Conservation (phyloP, 2,888 invertebrate species). For the Halocaridina rubra region DNA sequence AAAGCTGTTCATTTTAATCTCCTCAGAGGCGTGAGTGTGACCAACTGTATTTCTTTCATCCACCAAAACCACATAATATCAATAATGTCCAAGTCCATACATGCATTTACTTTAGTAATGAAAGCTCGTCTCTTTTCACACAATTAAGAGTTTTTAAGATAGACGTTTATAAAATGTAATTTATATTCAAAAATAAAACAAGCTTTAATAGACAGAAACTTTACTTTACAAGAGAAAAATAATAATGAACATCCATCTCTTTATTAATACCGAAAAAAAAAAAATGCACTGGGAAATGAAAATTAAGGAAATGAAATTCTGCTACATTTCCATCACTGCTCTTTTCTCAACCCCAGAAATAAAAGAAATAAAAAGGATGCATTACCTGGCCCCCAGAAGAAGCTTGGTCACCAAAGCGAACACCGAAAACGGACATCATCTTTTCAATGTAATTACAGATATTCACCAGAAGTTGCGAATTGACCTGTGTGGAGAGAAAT, state of each 20-base stretch:
- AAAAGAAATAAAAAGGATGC: no score
- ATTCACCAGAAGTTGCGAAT: slow-evolving; percentile 79
- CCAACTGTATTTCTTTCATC: no score
- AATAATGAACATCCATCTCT: background rate
- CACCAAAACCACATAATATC: no score
- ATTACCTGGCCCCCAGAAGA: slow-evolving; percentile 65
- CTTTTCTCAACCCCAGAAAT: background rate
- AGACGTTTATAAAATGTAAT: no score
- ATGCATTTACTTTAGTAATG: no score
- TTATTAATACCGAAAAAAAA: background rate
- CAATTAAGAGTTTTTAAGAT: no score
- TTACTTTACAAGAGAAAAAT: background rate
- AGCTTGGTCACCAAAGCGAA: slow-evolving; percentile 64
- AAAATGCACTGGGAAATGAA: no score
- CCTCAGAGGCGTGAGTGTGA: no score
- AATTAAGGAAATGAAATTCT: no score
- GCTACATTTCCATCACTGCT: background rate
- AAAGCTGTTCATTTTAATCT: no score
- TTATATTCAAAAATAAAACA: background rate
- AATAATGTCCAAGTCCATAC: no score
- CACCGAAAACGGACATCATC: slow-evolving; percentile 74
- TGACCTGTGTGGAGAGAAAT: slow-evolving; percentile 69
- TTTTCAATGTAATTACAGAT: slow-evolving; percentile 86
- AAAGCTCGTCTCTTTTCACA: no score
- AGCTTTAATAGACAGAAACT: background rate